Conservation (phyloP, 2,888 invertebrate genomes). For the Lysandra coridon region DNA sequence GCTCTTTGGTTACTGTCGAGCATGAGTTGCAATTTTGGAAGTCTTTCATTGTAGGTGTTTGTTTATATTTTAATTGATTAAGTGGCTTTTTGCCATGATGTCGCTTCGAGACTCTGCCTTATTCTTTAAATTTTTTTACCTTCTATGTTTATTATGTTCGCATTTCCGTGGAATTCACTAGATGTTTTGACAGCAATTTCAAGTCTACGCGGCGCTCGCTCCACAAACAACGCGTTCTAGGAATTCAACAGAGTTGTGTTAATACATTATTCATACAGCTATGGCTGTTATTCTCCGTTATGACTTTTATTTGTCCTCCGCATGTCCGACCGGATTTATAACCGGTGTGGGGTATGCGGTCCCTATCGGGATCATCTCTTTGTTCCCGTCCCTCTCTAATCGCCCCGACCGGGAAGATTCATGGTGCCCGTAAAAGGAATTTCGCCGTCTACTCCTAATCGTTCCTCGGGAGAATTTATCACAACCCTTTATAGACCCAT, state of each 20-base stretch:
- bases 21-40: not conserved
- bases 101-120: not conserved
- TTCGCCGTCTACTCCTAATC: constrained; percentile 68
- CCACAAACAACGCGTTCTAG: constrained; percentile 40
- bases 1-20: not conserved
- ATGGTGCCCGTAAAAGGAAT: constrained; percentile 65
- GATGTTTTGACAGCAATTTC: constrained; percentile 8
- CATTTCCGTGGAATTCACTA: not conserved
- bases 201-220: not conserved
- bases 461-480: constrained; percentile 69
- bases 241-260: constrained; percentile 51
- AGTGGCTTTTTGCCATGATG: not conserved
- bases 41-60: not conserved
- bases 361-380: constrained; percentile 62
- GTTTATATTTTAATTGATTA: not conserved
- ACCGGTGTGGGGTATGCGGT: constrained; percentile 49
- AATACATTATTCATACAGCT: constrained; percentile 64
- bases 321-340: constrained; percentile 56
- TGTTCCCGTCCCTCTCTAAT: constrained; percentile 67
- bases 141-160: not conserved
- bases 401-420: constrained; percentile 65
- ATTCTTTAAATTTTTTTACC: not conserved
- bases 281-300: constrained; percentile 61
- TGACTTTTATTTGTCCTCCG: constrained; percentile 70
- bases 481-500: constrained; percentile 55